Conservation (phyloP, 2,888 invertebrate species). For the Callimorpha dominula region DNA sequence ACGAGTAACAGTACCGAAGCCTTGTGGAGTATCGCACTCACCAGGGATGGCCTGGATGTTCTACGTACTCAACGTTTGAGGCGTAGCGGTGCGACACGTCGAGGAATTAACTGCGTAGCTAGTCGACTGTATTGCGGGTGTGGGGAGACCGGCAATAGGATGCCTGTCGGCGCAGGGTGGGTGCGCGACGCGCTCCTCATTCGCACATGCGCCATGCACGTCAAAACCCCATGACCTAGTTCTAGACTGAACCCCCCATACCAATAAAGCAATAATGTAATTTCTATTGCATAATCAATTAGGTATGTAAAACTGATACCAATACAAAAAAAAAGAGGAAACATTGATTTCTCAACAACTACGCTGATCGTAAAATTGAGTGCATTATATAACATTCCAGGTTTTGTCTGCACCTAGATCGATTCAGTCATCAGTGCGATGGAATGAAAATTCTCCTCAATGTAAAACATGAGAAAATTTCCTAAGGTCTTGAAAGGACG, state of each 20-base stretch:
- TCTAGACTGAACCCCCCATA: slow-evolving; percentile 55
- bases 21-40: slow-evolving; percentile 64
- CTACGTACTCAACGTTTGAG: slow-evolving; percentile 63
- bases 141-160: slow-evolving; percentile 43
- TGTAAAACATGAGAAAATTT: too few relatives aligned
- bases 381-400: slow-evolving; percentile 25
- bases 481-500: too few relatives aligned
- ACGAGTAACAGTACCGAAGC: slow-evolving; percentile 47
- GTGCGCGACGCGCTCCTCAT: slow-evolving; percentile 48
- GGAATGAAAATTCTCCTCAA: too few relatives aligned
- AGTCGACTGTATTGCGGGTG: slow-evolving; percentile 62
- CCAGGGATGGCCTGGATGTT: slow-evolving; percentile 63
- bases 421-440: slow-evolving; percentile 22
- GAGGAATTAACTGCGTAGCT: slow-evolving; percentile 59
- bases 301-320: neutral
- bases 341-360: neutral
- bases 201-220: slow-evolving; percentile 62
- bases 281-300: neutral
- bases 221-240: slow-evolving; percentile 63
- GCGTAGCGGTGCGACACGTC: slow-evolving; percentile 55
- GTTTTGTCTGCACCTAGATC: slow-evolving; percentile 31
- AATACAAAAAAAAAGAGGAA: neutral
- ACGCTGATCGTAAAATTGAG: neutral
- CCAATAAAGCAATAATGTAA: neutral
- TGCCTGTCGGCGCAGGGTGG: slow-evolving; percentile 46